Evolutionary conservation across 2,113 vertebrate genomes (phyloP).

Genomic region (Muntiacus muntjak): DNA sequence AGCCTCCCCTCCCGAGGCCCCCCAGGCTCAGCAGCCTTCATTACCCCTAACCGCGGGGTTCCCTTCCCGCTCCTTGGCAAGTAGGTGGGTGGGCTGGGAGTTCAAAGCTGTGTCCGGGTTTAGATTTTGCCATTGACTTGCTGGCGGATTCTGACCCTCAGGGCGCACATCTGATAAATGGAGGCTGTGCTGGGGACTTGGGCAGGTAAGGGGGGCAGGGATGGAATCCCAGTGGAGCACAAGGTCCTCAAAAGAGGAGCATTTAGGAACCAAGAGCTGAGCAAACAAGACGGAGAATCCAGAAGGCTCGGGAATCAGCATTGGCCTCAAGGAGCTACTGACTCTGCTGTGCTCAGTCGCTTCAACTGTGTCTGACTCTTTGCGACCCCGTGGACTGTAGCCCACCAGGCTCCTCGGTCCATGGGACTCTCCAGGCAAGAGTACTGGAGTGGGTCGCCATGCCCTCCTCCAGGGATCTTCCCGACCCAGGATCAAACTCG

Average conservation of each 20-base stretch:
- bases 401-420: neutral
- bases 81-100: neutral
- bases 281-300: too few relatives aligned
- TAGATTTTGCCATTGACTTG: neutral
- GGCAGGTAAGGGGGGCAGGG: too few relatives aligned
- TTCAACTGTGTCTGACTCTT: neutral
- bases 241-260: neutral
- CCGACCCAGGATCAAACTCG: neutral
- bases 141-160: neutral
- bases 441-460: neutral
- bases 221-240: accelerated
- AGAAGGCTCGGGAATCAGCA: neutral
- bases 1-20: neutral
- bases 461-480: neutral
- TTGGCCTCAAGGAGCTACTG: accelerated
- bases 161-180: neutral
- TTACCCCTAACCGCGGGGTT: accelerated
- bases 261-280: neutral
- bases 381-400: neutral
- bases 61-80: neutral
- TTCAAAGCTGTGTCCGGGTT: neutral
- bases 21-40: neutral
- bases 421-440: neutral
- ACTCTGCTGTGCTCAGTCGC: neutral
- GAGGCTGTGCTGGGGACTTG: neutral